Evolutionary conservation across 2,888 invertebrate species (phyloP).

Genomic region (Abscondita cerata): DNA sequence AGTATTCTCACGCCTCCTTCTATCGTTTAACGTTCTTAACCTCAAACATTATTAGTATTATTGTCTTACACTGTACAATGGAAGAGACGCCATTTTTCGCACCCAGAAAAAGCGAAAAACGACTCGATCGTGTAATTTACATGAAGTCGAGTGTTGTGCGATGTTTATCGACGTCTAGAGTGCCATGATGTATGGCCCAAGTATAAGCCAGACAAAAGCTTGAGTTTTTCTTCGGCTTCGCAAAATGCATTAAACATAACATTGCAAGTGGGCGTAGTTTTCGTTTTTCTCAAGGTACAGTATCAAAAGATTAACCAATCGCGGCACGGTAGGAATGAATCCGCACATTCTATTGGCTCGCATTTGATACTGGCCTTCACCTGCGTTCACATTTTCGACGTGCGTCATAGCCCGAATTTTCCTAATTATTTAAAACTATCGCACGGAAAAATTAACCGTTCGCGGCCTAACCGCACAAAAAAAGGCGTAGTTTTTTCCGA

Average conservation of each 20-base stretch:
- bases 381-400: constrained; percentile 25
- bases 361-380: constrained; percentile 27
- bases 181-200: constrained; percentile 49
- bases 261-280: constrained; percentile 50
- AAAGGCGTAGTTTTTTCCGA: no score
- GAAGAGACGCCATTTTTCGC: no score
- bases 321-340: constrained; percentile 20
- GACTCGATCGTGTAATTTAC: no score
- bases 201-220: constrained; percentile 52
- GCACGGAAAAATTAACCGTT: no score
- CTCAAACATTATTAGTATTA: no score
- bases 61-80: no score
- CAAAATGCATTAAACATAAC: constrained; percentile 58
- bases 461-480: no score
- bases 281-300: constrained; percentile 51
- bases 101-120: no score
- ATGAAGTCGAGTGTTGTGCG: background rate
- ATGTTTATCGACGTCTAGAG: constrained; percentile 15
- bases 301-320: constrained; percentile 35
- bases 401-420: constrained; percentile 32
- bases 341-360: constrained; percentile 25
- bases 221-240: constrained; percentile 48
- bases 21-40: no score
- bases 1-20: no score
- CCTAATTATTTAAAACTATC: no score